Conservation (phyloP, 1,140 invertebrate species). For the Macrobrachium rosenbergii region DNA sequence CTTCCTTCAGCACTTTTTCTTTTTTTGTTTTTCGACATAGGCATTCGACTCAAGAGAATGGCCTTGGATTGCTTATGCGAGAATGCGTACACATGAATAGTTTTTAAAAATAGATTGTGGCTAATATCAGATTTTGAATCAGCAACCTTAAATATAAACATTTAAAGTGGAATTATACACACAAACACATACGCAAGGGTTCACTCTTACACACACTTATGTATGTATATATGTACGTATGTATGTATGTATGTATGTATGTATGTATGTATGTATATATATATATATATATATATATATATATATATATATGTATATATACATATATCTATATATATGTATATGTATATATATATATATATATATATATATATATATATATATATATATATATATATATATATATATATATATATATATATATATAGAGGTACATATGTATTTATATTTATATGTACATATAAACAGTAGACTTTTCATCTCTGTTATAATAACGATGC, state of each 20-base stretch:
- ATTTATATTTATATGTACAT: conserved; percentile 18
- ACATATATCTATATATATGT: not conserved
- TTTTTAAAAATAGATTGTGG: no score
- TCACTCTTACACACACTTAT: not conserved
- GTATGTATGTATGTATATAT: conserved; percentile 28
- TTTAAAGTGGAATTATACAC: no score
- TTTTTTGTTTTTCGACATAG: no score
- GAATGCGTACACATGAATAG: no score
- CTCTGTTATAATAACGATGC: no score
- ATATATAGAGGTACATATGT: conserved; percentile 25
- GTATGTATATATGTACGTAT: not conserved
- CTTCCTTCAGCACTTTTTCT: no score
- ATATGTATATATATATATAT: not conserved
- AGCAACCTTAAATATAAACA: no score
- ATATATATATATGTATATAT: conserved; percentile 20
- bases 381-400: not conserved
- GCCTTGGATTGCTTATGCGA: no score
- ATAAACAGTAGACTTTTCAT: not conserved
- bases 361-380: conserved; percentile 23
- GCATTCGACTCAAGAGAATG: no score
- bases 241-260: conserved; percentile 16
- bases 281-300: no score
- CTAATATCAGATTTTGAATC: no score
- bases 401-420: conserved; percentile 13
- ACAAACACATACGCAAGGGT: no score